phyloP scores from a whole-genome alignment of 1,140 invertebrate species.

The Lasioglossum baleicum region DNA sequence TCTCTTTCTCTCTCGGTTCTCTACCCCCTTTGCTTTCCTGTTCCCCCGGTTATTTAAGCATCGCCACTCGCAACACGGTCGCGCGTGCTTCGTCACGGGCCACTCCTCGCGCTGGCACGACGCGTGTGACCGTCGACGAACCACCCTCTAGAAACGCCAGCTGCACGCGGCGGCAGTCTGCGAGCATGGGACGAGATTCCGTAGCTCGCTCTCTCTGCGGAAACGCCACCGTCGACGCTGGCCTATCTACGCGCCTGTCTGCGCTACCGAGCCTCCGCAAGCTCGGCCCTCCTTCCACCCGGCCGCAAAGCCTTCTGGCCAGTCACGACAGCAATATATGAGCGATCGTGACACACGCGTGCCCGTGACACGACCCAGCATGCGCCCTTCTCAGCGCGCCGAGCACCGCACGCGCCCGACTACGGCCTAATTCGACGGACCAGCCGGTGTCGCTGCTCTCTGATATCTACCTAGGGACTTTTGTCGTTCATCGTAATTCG shows the following conservation, averaged over 20 bases:
- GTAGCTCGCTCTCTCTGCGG: constrained; percentile 28
- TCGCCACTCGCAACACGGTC: background rate
- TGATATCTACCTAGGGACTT: constrained; percentile 19
- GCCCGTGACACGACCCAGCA: constrained; percentile 53
- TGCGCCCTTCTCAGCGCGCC: constrained; percentile 49
- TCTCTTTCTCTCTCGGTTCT: too few relatives aligned
- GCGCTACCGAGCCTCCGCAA: constrained; percentile 13
- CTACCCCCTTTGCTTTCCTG: too few relatives aligned
- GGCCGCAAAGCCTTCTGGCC: constrained; percentile 19
- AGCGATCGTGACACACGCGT: constrained; percentile 47
- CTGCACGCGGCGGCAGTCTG: constrained; percentile 4
- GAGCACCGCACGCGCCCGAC: background rate
- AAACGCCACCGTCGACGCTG: constrained; percentile 31
- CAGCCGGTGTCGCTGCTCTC: constrained; percentile 15
- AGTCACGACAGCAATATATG: constrained; percentile 25
- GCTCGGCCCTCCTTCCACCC: constrained; percentile 34
- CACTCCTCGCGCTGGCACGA: constrained; percentile 9
- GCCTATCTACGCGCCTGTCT: constrained; percentile 40
- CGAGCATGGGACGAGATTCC: constrained; percentile 21
- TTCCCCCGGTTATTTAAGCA: background rate
- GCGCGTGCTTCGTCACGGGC: too few relatives aligned
- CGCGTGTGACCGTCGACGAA: background rate
- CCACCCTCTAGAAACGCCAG: background rate
- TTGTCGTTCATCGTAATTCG: background rate
- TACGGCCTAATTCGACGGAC: background rate